These are phyloP conservation scores for Hydrocynus forskahlii DNA, from an alignment of 2,797 vertebrate species.

Conservation along the genomic window DNA sequence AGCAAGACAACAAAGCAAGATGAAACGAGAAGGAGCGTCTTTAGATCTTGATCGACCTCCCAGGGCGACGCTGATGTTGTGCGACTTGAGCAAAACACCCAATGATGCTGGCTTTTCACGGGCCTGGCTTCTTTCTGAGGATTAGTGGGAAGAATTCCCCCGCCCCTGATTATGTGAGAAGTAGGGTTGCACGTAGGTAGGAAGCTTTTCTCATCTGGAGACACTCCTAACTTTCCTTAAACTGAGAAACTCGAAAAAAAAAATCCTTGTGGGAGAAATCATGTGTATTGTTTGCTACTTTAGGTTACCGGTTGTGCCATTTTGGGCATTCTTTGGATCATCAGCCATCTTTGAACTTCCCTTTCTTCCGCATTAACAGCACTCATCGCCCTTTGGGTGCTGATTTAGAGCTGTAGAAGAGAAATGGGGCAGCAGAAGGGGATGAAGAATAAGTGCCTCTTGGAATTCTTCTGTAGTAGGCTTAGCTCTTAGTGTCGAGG, in stretches of 20 bases:
- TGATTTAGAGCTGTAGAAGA: not conserved
- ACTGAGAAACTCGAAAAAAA: not conserved
- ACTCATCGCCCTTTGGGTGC: not conserved
- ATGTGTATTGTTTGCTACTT: constrained; percentile 33
- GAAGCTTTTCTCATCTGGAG: constrained; percentile 27
- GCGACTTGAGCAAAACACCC: constrained; percentile 52
- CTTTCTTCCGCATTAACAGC: constrained; percentile 4
- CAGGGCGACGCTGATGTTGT: constrained; percentile 59
- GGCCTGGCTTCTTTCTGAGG: constrained; percentile 55
- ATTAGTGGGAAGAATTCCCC: constrained; percentile 62
- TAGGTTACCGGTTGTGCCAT: constrained; percentile 28
- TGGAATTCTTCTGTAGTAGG: constrained; percentile 8
- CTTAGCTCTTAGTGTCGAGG: constrained; percentile 25
- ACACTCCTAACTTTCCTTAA: constrained; percentile 11
- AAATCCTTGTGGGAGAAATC: not conserved
- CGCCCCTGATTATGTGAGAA: constrained; percentile 48
- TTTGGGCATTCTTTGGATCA: constrained; percentile 45
- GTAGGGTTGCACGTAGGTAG: constrained; percentile 25
- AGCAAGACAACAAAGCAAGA: constrained; percentile 53
- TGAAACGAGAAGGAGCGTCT: constrained; percentile 45
- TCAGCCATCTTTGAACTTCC: constrained; percentile 55
- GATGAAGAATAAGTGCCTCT: not conserved
- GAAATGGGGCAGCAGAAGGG: not conserved
- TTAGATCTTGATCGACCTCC: constrained; percentile 61
- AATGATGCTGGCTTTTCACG: constrained; percentile 64